Conservation (phyloP, 2,888 invertebrate species). For the Hofmannophila pseudospretella region DNA sequence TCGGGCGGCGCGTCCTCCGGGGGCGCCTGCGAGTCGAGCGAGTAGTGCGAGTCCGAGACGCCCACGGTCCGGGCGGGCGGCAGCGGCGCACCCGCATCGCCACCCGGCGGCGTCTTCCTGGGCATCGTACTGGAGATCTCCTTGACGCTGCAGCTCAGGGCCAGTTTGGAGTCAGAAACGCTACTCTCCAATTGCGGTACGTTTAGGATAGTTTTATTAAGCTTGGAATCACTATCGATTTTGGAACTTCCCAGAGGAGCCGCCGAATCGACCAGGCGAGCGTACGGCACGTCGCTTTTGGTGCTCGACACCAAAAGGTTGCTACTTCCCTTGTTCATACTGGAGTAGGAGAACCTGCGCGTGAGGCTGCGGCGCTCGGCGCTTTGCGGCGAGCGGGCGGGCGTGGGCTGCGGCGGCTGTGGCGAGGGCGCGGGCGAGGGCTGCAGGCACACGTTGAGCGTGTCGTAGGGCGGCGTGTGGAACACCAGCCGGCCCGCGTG, state of each 20-base stretch:
- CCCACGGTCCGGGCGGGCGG: constrained; percentile 71
- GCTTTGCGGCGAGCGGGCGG: constrained; percentile 51
- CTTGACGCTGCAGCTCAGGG: constrained; percentile 84
- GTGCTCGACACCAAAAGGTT: constrained; percentile 63
- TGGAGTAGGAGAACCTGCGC: constrained; percentile 68
- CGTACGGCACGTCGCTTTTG: constrained; percentile 86
- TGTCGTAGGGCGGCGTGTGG: constrained; percentile 92
- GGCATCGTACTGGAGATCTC: constrained; percentile 49
- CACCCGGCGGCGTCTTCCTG: constrained; percentile 48
- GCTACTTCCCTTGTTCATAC: constrained; percentile 64
- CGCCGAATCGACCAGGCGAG: constrained; percentile 85
- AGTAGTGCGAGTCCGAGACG: constrained; percentile 83
- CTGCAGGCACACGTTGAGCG: constrained; percentile 85
- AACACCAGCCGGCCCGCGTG: constrained; percentile 92
- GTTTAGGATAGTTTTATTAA: constrained; percentile 76
- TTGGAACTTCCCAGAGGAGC: constrained; percentile 75
- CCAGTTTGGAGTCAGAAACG: constrained; percentile 90
- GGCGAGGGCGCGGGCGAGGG: constrained; percentile 74
- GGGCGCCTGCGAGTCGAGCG: constrained; percentile 76
- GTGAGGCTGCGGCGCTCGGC: constrained; percentile 47
- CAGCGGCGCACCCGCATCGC: constrained; percentile 52
- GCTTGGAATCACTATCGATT: constrained; percentile 84
- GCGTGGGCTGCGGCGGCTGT: constrained; percentile 65
- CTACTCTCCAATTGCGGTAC: constrained; percentile 86
- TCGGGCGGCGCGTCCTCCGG: constrained; percentile 80